phyloP scores from a whole-genome alignment of 2,888 invertebrate genomes.

The Abscondita cerata region DNA sequence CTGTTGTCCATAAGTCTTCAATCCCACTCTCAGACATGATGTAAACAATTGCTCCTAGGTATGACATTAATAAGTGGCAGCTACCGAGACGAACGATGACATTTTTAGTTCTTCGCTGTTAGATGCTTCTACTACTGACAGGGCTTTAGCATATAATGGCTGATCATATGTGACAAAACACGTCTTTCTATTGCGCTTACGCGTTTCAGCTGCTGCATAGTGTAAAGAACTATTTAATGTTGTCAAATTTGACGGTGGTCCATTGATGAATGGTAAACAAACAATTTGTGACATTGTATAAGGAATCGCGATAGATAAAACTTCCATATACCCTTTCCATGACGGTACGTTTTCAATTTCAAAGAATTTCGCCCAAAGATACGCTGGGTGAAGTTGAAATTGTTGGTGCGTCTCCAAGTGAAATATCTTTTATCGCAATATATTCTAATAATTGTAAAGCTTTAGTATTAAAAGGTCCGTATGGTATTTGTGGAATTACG shows the following conservation, averaged over 20 bases:
- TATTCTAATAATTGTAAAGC: not conserved
- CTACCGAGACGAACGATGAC: no score
- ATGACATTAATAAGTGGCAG: not conserved
- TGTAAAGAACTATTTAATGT: not conserved
- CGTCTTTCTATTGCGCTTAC: not conserved
- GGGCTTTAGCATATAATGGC: conserved; percentile 1
- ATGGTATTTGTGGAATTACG: not conserved
- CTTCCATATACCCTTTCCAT: conserved; percentile 1
- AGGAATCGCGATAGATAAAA: not conserved
- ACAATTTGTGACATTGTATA: conserved; percentile 2
- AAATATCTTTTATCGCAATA: not conserved
- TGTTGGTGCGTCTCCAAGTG: not conserved
- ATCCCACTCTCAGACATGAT: not conserved
- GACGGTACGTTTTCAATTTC: not conserved
- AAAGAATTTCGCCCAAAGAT: not conserved
- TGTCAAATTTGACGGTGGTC: not conserved
- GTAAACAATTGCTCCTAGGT: no score
- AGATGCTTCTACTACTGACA: not conserved
- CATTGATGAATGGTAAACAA: conserved; percentile 2
- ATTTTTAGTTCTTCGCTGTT: not conserved
- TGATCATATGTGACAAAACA: conserved; percentile 1
- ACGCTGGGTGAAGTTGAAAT: not conserved
- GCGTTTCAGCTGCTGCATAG: conserved; percentile 1
- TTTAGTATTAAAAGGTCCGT: not conserved
- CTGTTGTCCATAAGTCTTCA: not conserved